A percentile compares a stretch with the other conserved stretches of the same genome.
These are phyloP conservation scores for Leucoptera coffeella DNA, from an alignment of 2,888 invertebrate species.

Conservation along the genomic window DNA sequence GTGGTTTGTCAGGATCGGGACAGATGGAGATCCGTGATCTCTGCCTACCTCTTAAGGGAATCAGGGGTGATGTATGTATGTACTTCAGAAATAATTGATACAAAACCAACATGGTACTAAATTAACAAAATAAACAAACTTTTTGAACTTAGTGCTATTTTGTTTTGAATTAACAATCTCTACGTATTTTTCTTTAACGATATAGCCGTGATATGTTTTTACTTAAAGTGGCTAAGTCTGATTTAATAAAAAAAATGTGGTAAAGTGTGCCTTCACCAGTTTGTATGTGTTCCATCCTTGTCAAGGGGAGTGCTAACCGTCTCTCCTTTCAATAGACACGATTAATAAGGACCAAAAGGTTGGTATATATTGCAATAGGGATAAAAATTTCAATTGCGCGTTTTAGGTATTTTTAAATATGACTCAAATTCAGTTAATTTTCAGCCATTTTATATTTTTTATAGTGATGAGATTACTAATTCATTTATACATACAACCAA, in stretches of 20 bases:
- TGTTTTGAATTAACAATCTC: too few relatives aligned
- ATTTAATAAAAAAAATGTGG: constrained; percentile 20
- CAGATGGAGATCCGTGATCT: too few relatives aligned
- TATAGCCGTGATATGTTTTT: too few relatives aligned
- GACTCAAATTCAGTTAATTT: constrained; percentile 10
- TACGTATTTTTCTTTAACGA: too few relatives aligned
- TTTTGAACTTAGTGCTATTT: too few relatives aligned
- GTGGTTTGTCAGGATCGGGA: too few relatives aligned
- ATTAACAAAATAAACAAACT: too few relatives aligned
- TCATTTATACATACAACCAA: too few relatives aligned
- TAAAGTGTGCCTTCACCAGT: constrained; percentile 12
- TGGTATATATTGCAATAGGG: constrained; percentile 10
- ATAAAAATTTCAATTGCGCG: constrained; percentile 9
- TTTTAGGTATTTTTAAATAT: constrained; percentile 4
- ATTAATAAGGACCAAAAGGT: not conserved
- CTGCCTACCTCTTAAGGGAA: too few relatives aligned
- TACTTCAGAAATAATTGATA: too few relatives aligned
- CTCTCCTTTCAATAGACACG: constrained; percentile 98
- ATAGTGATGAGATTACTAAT: constrained; percentile 95
- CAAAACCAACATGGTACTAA: too few relatives aligned
- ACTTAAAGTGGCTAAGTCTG: not conserved
- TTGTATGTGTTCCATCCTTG: constrained; percentile 75
- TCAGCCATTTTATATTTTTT: constrained; percentile 38
- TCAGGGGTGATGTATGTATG: too few relatives aligned
- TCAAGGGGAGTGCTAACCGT: constrained; percentile 94